Percentiles rank a stretch among this genome's conserved stretches.
These are phyloP conservation scores for Dasypogon diadema DNA, from an alignment of 2,888 invertebrate genomes.

Conservation along the genomic window DNA sequence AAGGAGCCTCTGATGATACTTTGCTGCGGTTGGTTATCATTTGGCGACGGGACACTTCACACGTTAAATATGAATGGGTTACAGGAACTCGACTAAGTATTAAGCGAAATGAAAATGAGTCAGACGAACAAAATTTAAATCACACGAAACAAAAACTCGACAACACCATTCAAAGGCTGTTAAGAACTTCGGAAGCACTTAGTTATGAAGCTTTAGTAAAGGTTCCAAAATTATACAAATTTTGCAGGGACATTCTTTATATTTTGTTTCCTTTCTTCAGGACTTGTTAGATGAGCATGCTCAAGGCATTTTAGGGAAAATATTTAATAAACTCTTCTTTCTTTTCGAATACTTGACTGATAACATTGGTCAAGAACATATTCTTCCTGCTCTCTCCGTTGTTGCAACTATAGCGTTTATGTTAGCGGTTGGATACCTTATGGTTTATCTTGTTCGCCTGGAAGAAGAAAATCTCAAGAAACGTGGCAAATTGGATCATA, in stretches of 20 bases:
- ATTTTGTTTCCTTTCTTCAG: conserved; percentile 64
- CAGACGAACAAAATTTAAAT: conserved; percentile 73
- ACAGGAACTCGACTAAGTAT: conserved; percentile 65
- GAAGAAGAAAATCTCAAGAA: conserved; percentile 67
- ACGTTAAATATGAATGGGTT: conserved; percentile 91
- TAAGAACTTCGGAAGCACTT: conserved; percentile 80
- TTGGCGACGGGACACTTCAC: conserved; percentile 89
- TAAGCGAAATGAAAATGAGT: conserved; percentile 63
- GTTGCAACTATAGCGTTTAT: conserved; percentile 83
- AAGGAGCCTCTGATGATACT: conserved; percentile 74
- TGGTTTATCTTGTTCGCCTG: conserved; percentile 81
- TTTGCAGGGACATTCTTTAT: neutral
- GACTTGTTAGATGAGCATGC: conserved; percentile 85
- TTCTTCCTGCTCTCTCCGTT: conserved; percentile 83
- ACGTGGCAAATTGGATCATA: conserved; percentile 40
- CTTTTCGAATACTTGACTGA: conserved; percentile 79
- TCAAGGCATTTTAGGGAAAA: conserved; percentile 77
- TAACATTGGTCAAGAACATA: conserved; percentile 81
- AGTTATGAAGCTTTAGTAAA: conserved; percentile 84
- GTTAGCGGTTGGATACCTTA: conserved; percentile 83
- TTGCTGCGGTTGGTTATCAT: conserved; percentile 86
- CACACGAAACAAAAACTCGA: conserved; percentile 81
- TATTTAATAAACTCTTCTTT: conserved; percentile 75
- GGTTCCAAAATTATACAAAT: conserved; percentile 71
- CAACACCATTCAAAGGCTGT: conserved; percentile 77